Percentiles rank a stretch among this genome's conserved stretches.
Evolutionary conservation across 2,888 invertebrate species (phyloP).

Genomic region (Acanthosepion esculentum): DNA sequence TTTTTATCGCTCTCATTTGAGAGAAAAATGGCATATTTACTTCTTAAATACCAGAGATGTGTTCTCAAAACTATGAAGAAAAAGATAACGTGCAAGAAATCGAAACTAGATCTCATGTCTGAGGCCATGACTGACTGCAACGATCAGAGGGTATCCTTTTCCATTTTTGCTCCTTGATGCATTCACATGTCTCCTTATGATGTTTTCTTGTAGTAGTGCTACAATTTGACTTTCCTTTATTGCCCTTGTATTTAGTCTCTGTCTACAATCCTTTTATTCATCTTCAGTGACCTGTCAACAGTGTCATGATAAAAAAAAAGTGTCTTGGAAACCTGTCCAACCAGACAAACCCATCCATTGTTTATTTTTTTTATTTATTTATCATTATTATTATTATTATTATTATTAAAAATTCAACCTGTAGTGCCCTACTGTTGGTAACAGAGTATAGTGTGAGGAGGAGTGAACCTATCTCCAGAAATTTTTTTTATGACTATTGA

Average conservation of each 20-base stretch:
- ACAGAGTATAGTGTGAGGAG: background rate
- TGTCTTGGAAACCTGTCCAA: background rate
- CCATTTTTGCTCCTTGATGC: background rate
- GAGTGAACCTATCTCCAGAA: background rate
- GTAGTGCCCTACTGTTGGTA: background rate
- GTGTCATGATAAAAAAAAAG: background rate
- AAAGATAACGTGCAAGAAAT: slow-evolving; percentile 10
- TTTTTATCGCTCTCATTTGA: background rate
- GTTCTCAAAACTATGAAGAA: background rate
- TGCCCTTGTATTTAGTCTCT: background rate
- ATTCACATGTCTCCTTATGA: background rate
- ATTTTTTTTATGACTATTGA: background rate
- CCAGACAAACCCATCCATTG: background rate
- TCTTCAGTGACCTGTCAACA: slow-evolving; percentile 1
- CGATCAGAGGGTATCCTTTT: slow-evolving; percentile 7
- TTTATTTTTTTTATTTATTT: background rate
- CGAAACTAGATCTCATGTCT: slow-evolving; percentile 1
- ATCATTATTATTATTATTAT: background rate
- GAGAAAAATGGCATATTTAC: background rate
- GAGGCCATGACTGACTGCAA: slow-evolving; percentile 1
- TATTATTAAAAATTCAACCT: background rate
- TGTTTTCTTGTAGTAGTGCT: background rate
- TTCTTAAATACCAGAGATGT: slow-evolving; percentile 25
- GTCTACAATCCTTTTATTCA: background rate
- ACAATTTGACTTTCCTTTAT: background rate